Percentiles rank a stretch among this genome's conserved stretches.
Evolutionary conservation across 2,888 invertebrate genomes (phyloP).

Genomic region (Leuctra nigra): DNA sequence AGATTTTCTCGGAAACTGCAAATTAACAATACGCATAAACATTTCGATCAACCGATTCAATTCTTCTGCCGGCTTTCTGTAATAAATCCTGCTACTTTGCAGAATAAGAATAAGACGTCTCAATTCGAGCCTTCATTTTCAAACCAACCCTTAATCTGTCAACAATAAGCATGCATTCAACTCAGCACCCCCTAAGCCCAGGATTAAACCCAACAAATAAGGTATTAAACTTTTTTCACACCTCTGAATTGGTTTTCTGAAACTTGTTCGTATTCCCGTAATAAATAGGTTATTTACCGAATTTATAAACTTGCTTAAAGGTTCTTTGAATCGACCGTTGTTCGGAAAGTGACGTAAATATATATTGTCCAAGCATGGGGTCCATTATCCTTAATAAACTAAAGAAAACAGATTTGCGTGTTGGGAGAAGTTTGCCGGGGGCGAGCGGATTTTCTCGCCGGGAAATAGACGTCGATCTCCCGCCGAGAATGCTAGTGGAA

Average conservation of each 20-base stretch:
- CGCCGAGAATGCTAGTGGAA: neutral
- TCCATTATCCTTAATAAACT: neutral
- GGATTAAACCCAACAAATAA: constrained; percentile 6
- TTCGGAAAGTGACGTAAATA: neutral
- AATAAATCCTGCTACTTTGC: neutral
- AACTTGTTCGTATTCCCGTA: neutral
- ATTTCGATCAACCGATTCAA: neutral
- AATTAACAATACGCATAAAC: neutral
- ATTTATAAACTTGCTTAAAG: neutral
- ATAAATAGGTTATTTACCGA: constrained; percentile 11
- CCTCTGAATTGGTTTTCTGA: neutral
- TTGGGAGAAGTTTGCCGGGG: neutral
- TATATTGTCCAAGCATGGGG: neutral
- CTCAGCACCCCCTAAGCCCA: neutral
- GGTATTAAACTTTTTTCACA: neutral
- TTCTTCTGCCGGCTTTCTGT: neutral
- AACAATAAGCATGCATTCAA: neutral
- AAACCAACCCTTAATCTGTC: constrained; percentile 3
- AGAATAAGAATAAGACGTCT: neutral
- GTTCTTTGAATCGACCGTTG: neutral
- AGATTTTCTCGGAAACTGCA: neutral
- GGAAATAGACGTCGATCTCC: neutral
- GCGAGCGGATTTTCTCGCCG: neutral
- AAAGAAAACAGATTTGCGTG: constrained; percentile 2
- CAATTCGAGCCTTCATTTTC: neutral